phyloP scores from a whole-genome alignment of 2,797 vertebrate genomes.

The Artibeus jamaicensis region DNA sequence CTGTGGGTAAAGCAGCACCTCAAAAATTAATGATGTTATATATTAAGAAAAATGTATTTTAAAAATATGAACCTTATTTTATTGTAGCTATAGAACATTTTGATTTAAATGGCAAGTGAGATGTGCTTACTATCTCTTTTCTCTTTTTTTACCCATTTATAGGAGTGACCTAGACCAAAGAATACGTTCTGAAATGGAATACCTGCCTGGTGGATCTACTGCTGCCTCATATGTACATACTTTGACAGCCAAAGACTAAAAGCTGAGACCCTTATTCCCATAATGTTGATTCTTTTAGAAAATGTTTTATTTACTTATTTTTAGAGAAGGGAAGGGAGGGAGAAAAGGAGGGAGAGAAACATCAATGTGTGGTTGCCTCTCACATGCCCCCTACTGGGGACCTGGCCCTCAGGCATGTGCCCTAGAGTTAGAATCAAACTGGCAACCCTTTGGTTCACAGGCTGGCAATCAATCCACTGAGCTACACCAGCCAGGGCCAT shows the following conservation, averaged over 20 bases:
- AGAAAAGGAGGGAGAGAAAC: too few relatives aligned
- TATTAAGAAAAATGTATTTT: background rate
- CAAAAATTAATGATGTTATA: background rate
- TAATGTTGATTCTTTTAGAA: background rate
- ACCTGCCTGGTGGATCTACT: constrained; percentile 71
- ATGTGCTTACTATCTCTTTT: constrained; percentile 14
- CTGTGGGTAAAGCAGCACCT: background rate
- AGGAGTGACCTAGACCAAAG: constrained; percentile 87
- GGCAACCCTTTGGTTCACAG: too few relatives aligned
- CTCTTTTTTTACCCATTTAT: constrained; percentile 81
- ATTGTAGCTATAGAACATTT: background rate
- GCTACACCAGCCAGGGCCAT: background rate
- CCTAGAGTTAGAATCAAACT: too few relatives aligned
- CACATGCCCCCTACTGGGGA: too few relatives aligned
- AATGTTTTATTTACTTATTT: too few relatives aligned
- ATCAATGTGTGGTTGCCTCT: too few relatives aligned
- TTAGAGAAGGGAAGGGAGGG: too few relatives aligned
- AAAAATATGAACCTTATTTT: constrained; percentile 2
- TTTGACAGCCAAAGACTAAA: background rate
- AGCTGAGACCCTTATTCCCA: background rate
- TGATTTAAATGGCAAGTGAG: background rate
- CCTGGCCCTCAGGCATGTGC: too few relatives aligned
- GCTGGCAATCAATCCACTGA: too few relatives aligned
- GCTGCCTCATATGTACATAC: constrained; percentile 74
- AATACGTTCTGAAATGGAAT: constrained; percentile 84